These are phyloP conservation scores for Drosophila elegans DNA, from an alignment of 1,140 invertebrate genomes.

Conservation along the genomic window DNA sequence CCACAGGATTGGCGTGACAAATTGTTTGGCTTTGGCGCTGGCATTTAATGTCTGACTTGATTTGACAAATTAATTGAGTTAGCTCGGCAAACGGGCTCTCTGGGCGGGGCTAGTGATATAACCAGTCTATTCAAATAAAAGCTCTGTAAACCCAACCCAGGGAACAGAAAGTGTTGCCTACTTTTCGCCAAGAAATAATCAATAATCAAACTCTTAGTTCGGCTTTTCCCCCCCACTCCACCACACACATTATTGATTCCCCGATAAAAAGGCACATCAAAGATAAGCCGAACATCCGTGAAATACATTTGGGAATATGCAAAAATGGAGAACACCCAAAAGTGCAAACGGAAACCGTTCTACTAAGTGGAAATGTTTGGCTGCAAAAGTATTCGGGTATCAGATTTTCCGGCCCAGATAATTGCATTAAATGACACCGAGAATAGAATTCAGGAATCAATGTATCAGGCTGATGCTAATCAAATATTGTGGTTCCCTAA, in stretches of 20 bases:
- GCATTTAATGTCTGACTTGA: constrained; percentile 70
- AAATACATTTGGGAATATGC: constrained; percentile 77
- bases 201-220: constrained; percentile 18
- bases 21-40: constrained; percentile 63
- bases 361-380: constrained; percentile 45
- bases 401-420: constrained; percentile 70
- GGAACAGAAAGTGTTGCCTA: constrained; percentile 24
- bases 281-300: constrained; percentile 32
- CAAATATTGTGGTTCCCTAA: constrained; percentile 74
- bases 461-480: constrained; percentile 68
- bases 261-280: constrained; percentile 40
- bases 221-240: not conserved
- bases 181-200: constrained; percentile 38
- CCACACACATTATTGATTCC: constrained; percentile 27
- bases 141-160: not conserved
- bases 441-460: constrained; percentile 69
- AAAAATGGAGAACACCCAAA: constrained; percentile 44
- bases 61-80: constrained; percentile 81
- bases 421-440: constrained; percentile 71
- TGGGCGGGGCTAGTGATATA: constrained; percentile 18
- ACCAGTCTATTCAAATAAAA: constrained; percentile 14
- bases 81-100: not conserved
- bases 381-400: constrained; percentile 55
- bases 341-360: constrained; percentile 73
- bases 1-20: constrained; percentile 67